A percentile compares a stretch with the other conserved stretches of the same genome.
phyloP scores from a whole-genome alignment of 2,113 vertebrate genomes.

The Siniperca chuatsi region DNA sequence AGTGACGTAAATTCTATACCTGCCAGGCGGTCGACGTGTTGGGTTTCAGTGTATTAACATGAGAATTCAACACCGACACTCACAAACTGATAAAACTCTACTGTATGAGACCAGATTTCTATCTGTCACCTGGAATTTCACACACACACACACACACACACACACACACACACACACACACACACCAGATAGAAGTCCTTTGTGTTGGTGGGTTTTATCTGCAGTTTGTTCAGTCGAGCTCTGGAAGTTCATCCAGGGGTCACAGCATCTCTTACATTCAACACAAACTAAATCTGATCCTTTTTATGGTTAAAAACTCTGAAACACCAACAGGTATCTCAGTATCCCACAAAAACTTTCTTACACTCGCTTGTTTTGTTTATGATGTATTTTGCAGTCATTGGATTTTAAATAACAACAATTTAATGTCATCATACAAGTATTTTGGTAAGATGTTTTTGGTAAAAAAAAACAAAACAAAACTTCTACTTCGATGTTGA shows the following conservation, averaged over 20 bases:
- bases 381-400: too few relatives aligned
- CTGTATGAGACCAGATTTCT: conserved; percentile 12
- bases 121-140: conserved; percentile 22
- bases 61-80: background rate
- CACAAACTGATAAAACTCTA: conserved; percentile 6
- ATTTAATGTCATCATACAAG: too few relatives aligned
- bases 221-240: background rate
- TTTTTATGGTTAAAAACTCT: background rate
- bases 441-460: too few relatives aligned
- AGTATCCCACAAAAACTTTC: too few relatives aligned
- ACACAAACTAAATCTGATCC: background rate
- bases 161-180: too few relatives aligned
- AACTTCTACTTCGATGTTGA: too few relatives aligned
- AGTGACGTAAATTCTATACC: background rate
- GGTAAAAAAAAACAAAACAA: too few relatives aligned
- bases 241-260: background rate
- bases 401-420: too few relatives aligned
- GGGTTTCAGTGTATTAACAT: background rate
- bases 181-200: conserved; percentile 15
- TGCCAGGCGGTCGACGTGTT: too few relatives aligned
- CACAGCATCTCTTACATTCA: background rate
- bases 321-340: background rate
- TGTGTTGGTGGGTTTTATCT: conserved; percentile 33
- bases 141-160: background rate
- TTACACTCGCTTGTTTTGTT: too few relatives aligned